Evolutionary conservation across 2,113 vertebrate genomes (phyloP).

Genomic region (Chaetorhynchus papuensis): DNA sequence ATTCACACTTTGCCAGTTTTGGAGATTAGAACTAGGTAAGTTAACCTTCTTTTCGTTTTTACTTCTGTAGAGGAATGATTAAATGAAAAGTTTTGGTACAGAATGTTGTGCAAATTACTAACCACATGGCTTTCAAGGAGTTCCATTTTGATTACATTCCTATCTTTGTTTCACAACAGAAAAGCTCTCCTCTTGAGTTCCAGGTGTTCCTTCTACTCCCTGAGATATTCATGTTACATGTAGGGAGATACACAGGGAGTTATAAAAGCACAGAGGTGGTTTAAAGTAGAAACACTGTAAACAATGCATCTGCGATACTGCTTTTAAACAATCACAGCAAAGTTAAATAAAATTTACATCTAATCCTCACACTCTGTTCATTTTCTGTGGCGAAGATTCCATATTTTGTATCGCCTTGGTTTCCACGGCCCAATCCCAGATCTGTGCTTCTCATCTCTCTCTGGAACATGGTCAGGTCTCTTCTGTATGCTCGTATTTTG

Average conservation of each 20-base stretch:
- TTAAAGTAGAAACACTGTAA: background rate
- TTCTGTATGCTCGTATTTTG: conserved; percentile 83
- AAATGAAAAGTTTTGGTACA: background rate
- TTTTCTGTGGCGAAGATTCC: conserved; percentile 82
- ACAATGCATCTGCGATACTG: background rate
- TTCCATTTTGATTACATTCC: background rate
- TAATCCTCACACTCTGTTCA: conserved; percentile 81
- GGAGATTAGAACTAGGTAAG: background rate
- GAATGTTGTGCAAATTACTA: background rate
- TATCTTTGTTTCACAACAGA: background rate
- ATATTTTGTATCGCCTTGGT: conserved; percentile 66
- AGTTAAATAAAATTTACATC: background rate
- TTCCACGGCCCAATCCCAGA: conserved; percentile 64
- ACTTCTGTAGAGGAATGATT: background rate
- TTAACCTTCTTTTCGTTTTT: background rate
- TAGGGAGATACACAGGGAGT: background rate
- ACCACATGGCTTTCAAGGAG: accelerated
- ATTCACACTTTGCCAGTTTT: background rate
- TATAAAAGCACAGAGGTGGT: background rate
- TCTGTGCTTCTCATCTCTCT: conserved; percentile 81
- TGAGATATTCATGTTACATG: background rate
- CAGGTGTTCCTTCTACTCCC: background rate
- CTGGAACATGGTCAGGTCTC: conserved; percentile 88
- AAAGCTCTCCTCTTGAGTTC: background rate
- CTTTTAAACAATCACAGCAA: background rate